These are phyloP conservation scores for Tinea semifulvella DNA, from an alignment of 2,888 invertebrate genomes.

Conservation along the genomic window DNA sequence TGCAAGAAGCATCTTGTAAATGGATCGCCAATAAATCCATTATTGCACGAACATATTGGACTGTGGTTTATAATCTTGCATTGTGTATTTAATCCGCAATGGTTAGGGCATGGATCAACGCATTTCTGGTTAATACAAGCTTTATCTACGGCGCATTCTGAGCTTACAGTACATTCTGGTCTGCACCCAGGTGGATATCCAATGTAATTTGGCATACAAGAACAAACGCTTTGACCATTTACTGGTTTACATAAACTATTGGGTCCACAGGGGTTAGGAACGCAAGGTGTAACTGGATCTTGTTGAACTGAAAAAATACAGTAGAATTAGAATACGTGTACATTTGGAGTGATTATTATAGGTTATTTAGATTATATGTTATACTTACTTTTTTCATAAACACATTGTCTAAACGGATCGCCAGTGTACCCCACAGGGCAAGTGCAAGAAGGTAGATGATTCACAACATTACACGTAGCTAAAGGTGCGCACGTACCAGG, in stretches of 20 bases:
- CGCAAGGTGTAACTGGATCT: constrained; percentile 64
- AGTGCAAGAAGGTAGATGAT: constrained; percentile 74
- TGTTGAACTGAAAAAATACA: constrained; percentile 31
- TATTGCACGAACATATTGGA: constrained; percentile 78
- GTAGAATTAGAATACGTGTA: too few species aligned
- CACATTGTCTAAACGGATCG: constrained; percentile 75
- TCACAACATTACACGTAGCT: constrained; percentile 75
- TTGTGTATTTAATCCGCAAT: constrained; percentile 72
- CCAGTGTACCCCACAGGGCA: constrained; percentile 76
- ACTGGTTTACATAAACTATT: constrained; percentile 77
- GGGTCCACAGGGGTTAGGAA: constrained; percentile 78
- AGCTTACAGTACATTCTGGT: constrained; percentile 81
- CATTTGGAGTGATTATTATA: too few species aligned
- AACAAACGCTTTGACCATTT: constrained; percentile 78
- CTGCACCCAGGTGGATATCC: constrained; percentile 81
- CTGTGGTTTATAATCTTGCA: constrained; percentile 83
- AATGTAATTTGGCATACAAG: constrained; percentile 75
- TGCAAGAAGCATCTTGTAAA: constrained; percentile 69
- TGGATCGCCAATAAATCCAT: constrained; percentile 73
- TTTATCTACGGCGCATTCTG: constrained; percentile 76
- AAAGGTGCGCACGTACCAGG: constrained; percentile 79
- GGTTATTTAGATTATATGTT: too few species aligned
- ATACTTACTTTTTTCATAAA: constrained; percentile 38
- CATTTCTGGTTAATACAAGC: constrained; percentile 84
- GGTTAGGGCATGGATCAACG: constrained; percentile 76